Percentiles rank a stretch among this genome's conserved stretches.
Evolutionary conservation across 2,113 vertebrate species (phyloP).

Genomic region (Oncorhynchus mykiss): DNA sequence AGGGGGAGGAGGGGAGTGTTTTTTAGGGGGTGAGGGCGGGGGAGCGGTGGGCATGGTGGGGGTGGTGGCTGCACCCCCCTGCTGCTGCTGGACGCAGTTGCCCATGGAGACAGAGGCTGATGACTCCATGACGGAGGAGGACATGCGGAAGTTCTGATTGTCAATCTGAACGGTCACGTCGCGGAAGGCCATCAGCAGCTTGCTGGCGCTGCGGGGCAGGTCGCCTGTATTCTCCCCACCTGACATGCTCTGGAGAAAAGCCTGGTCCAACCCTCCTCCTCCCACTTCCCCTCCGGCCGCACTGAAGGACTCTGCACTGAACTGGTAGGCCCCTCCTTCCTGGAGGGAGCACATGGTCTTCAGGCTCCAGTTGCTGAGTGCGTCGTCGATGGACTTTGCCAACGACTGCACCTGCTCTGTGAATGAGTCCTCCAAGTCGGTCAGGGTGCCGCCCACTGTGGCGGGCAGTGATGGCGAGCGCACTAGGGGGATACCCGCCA

Average conservation of each 20-base stretch:
- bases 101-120: slow-evolving; percentile 87
- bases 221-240: slow-evolving; percentile 68
- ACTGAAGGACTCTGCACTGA: slow-evolving; percentile 83
- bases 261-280: slow-evolving; percentile 38
- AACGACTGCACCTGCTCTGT: slow-evolving; percentile 96
- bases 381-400: slow-evolving; percentile 97
- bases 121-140: slow-evolving; percentile 84
- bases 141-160: slow-evolving; percentile 91
- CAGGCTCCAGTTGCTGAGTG: slow-evolving; percentile 96
- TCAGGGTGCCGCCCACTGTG: slow-evolving; percentile 86
- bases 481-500: slow-evolving; percentile 87
- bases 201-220: slow-evolving; percentile 83
- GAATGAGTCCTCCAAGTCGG: slow-evolving; percentile 96
- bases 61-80: slow-evolving; percentile 23
- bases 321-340: slow-evolving; percentile 86
- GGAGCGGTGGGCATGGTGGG: slow-evolving; percentile 25
- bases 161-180: slow-evolving; percentile 96
- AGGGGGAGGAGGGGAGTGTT: slow-evolving; percentile 34
- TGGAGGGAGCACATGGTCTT: slow-evolving; percentile 96
- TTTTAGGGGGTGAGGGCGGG: slow-evolving; percentile 30
- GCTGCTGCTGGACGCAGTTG: slow-evolving; percentile 78
- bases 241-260: slow-evolving; percentile 41
- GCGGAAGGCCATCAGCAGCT: slow-evolving; percentile 97
- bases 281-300: slow-evolving; percentile 53
- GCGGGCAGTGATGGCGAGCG: slow-evolving; percentile 89